Percentiles rank a stretch among this genome's conserved stretches.
These are phyloP conservation scores for Hyles lineata DNA, from an alignment of 2,888 invertebrate species.

Conservation along the genomic window DNA sequence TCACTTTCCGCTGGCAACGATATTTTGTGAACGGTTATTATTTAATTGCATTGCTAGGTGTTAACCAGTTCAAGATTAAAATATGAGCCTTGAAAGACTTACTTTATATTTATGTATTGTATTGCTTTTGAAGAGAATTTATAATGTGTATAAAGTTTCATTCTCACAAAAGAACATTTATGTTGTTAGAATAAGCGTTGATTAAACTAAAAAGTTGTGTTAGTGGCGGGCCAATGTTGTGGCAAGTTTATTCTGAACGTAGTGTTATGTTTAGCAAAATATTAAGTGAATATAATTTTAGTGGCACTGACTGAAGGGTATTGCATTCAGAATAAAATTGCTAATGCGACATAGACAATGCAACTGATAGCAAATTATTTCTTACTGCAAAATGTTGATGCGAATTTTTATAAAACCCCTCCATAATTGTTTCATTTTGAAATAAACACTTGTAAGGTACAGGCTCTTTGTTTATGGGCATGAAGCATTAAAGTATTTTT, in stretches of 20 bases:
- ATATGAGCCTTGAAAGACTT: constrained; percentile 25
- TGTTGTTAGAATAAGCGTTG: constrained; percentile 12
- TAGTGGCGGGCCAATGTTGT: constrained; percentile 57
- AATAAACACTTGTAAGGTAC: constrained; percentile 71
- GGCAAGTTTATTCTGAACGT: constrained; percentile 59
- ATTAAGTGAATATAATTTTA: constrained; percentile 61
- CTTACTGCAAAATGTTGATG: constrained; percentile 72
- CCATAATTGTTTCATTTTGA: constrained; percentile 57
- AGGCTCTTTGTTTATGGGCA: constrained; percentile 65
- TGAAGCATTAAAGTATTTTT: constrained; percentile 83
- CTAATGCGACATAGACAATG: constrained; percentile 55
- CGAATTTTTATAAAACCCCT: constrained; percentile 66
- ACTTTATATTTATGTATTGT: constrained; percentile 23
- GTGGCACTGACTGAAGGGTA: constrained; percentile 69
- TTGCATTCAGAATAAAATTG: constrained; percentile 62
- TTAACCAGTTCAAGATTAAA: constrained; percentile 10
- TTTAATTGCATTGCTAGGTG: constrained; percentile 23
- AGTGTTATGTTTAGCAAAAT: constrained; percentile 35
- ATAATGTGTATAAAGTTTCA: constrained; percentile 25
- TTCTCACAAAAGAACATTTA: constrained; percentile 26
- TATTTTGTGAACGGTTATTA: constrained; percentile 10
- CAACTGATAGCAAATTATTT: constrained; percentile 76
- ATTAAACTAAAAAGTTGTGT: constrained; percentile 35
- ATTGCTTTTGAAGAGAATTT: constrained; percentile 27
- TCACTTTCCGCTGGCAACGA: constrained; percentile 15